Percentiles rank a stretch among this genome's conserved stretches.
These are phyloP conservation scores for Phenganax subtilis DNA, from an alignment of 92 coral and sea anemone genomes.

Conservation along the genomic window DNA sequence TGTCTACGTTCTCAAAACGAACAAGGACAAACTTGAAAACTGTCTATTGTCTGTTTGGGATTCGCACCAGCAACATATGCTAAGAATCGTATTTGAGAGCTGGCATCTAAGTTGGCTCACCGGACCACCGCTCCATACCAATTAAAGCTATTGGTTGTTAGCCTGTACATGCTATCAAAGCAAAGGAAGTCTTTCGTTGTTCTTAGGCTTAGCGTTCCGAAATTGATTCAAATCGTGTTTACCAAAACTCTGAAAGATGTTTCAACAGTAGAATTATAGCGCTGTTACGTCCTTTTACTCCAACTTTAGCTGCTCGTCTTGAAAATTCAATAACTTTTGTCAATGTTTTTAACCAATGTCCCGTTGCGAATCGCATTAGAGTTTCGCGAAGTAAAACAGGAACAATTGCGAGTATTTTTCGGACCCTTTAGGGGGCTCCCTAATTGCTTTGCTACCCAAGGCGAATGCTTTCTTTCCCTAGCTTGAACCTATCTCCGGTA, in stretches of 20 bases:
- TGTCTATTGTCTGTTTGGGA: not conserved
- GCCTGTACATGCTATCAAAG: too few species aligned
- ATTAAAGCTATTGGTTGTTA: too few species aligned
- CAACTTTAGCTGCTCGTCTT: too few species aligned
- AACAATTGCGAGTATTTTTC: not conserved
- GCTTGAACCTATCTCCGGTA: slow-evolving; percentile 30
- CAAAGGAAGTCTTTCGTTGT: too few species aligned
- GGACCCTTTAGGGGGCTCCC: not conserved
- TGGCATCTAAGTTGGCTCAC: too few species aligned
- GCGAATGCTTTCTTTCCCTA: slow-evolving; percentile 12
- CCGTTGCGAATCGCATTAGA: slow-evolving; percentile 34
- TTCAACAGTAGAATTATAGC: too few species aligned
- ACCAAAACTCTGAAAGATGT: too few species aligned
- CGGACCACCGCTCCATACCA: too few species aligned
- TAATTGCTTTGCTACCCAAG: slow-evolving; percentile 33
- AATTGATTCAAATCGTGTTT: too few species aligned
- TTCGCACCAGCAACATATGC: not conserved
- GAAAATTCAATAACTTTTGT: not conserved
- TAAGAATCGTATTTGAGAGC: too few species aligned
- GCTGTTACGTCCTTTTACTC: too few species aligned
- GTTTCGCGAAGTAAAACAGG: slow-evolving; percentile 10
- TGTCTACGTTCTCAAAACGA: not conserved
- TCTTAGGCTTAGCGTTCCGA: too few species aligned
- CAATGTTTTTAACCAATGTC: slow-evolving; percentile 27
- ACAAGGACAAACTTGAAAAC: not conserved